Conservation (phyloP, 2,797 vertebrate genomes). For the Florisuga fusca region DNA sequence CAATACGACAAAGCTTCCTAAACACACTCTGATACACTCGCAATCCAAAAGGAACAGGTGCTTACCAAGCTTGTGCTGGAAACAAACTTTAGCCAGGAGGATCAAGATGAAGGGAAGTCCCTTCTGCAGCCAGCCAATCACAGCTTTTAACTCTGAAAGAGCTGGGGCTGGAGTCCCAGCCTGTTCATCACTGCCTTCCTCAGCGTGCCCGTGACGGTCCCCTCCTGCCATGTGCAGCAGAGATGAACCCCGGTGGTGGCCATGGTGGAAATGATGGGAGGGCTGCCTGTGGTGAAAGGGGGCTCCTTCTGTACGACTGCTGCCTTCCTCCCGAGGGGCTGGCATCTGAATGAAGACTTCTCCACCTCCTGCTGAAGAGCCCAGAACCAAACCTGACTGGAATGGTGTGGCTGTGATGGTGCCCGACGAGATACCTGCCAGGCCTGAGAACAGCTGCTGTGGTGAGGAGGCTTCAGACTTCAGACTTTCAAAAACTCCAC, state of each 20-base stretch:
- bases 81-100: conserved; percentile 95
- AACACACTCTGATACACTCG: not conserved
- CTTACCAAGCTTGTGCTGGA: conserved; percentile 96
- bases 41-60: not conserved
- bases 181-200: conserved; percentile 86
- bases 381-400: conserved; percentile 91
- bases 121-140: conserved; percentile 94
- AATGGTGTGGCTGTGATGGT: conserved; percentile 86
- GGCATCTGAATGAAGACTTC: conserved; percentile 97
- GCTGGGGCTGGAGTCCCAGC: conserved; percentile 92
- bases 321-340: conserved; percentile 86
- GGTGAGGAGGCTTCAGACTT: conserved; percentile 90
- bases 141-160: conserved; percentile 91
- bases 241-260: conserved; percentile 87
- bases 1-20: not conserved
- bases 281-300: conserved; percentile 88
- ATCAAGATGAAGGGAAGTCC: conserved; percentile 98
- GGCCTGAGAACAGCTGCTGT: conserved; percentile 92
- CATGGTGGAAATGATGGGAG: conserved; percentile 87
- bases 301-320: conserved; percentile 82
- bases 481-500: conserved; percentile 93
- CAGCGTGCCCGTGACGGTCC: conserved; percentile 85
- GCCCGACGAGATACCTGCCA: conserved; percentile 87
- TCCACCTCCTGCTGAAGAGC: conserved; percentile 82
- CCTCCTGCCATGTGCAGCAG: conserved; percentile 88